Conservation (phyloP, 2,113 vertebrate species). For the Acanthisitta chloris region DNA sequence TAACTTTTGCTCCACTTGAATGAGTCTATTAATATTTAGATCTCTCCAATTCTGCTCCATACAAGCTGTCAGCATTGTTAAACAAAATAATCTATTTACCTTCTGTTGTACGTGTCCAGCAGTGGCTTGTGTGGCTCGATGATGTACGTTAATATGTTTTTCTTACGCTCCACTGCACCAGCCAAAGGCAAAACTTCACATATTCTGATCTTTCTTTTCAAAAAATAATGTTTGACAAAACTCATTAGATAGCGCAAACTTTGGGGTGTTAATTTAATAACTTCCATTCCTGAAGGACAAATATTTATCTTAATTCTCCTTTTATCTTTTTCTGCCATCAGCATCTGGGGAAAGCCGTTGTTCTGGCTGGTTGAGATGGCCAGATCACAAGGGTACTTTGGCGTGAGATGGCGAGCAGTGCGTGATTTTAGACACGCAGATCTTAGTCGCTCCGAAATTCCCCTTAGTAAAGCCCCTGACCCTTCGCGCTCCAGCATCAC, state of each 20-base stretch:
- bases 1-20: conserved; percentile 73
- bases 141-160: conserved; percentile 32
- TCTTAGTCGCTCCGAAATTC: not conserved
- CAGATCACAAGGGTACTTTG: not conserved
- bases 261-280: conserved; percentile 41
- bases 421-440: not conserved
- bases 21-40: conserved; percentile 74
- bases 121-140: not conserved
- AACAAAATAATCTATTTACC: conserved; percentile 65
- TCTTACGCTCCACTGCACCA: not conserved
- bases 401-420: accelerated
- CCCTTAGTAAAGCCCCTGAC: not conserved
- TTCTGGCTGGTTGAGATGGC: not conserved
- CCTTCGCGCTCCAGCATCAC: not conserved
- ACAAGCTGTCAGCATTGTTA: conserved; percentile 49
- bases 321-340: conserved; percentile 16
- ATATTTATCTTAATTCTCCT: conserved; percentile 36
- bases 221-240: conserved; percentile 36
- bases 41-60: conserved; percentile 55
- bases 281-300: conserved; percentile 25
- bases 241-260: not conserved
- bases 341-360: not conserved
- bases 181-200: conserved; percentile 32
- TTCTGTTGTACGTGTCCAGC: conserved; percentile 30
- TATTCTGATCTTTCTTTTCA: conserved; percentile 13